These are phyloP conservation scores for Dilophus febrilis DNA, from an alignment of 2,888 invertebrate species.

Conservation along the genomic window DNA sequence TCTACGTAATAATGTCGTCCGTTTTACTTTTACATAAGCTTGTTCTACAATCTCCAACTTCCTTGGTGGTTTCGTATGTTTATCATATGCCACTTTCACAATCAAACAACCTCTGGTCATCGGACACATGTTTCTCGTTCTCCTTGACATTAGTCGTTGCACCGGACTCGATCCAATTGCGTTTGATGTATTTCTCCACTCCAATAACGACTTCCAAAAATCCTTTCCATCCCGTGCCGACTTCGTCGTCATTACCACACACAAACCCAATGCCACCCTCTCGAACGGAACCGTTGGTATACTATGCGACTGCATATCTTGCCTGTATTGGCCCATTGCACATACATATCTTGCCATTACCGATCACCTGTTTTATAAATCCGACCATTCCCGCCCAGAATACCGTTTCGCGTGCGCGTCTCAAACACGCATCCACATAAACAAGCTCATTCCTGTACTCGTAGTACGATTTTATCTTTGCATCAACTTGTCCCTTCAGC, in stretches of 20 bases:
- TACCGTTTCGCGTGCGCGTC: slow-evolving; percentile 8
- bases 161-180: background rate
- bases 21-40: background rate
- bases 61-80: background rate
- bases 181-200: background rate
- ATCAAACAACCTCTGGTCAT: background rate
- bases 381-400: slow-evolving; percentile 9
- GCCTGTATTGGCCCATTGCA: slow-evolving; percentile 1
- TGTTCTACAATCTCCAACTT: background rate
- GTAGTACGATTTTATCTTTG: background rate
- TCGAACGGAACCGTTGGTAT: slow-evolving; percentile 10
- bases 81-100: background rate
- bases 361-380: background rate
- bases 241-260: slow-evolving; percentile 1
- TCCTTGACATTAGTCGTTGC: background rate
- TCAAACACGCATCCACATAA: slow-evolving; percentile 6
- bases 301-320: slow-evolving; percentile 7
- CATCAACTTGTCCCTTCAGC: slow-evolving; percentile 1
- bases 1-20: too few relatives aligned
- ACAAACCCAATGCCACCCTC: slow-evolving; percentile 10
- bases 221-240: background rate
- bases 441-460: slow-evolving; percentile 5
- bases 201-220: background rate
- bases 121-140: too few relatives aligned
- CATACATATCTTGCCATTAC: background rate